Base-by-base conservation (phyloP, 2,113 vertebrate species). In the Numenius arquata region DNA sequence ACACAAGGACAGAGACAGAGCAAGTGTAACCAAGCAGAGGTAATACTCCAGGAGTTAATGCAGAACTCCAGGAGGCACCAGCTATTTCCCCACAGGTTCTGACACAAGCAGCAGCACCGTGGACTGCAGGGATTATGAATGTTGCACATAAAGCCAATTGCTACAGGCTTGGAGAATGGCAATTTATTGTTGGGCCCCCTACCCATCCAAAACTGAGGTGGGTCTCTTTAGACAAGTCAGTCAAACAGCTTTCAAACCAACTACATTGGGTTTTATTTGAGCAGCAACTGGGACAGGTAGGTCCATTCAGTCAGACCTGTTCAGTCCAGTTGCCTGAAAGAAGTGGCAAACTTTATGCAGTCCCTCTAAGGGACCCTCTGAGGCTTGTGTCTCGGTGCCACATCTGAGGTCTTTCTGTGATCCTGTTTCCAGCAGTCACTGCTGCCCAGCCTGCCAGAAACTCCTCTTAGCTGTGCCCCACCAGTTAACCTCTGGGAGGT, bases 231-330 rank as follows among this genome's bases (percentile, higher is more conserved):
- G 50, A 12, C 1, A 58, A 45, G 62, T 67, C 22, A 56, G 12
- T 30, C 48, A 53, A 58, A n/a, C 25, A 59, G 5, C 21, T 65
- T 72, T 27, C 43, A 52, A 43, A 12, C 0, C 21, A 27, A 34
- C 4, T 25, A 21, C 15, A 12, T 0, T 4, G 1, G 10, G 9
- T 4, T 72, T 40, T 6, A 3, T 65, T 15, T 52, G 19, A 40
- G 32, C 48, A 83, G 48, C 45, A 66, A 1, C 15, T n/a, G 27
- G 17, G 36, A 23, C 14, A 47, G 29, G 7, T 8, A 58, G 36
- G 8, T 21, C 14, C 17, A 6, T 27, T 71, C 32, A 38, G 21
- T 26, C 61, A 50, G 22, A 29, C 5, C 19, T 23, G 18, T 7
- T 66, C 32, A 25, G 27, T 38, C n/a, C 47, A 55, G 58, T 8